Evolutionary conservation across 2,888 invertebrate species (phyloP).

Genomic region (Meliscaeva auricollis): DNA sequence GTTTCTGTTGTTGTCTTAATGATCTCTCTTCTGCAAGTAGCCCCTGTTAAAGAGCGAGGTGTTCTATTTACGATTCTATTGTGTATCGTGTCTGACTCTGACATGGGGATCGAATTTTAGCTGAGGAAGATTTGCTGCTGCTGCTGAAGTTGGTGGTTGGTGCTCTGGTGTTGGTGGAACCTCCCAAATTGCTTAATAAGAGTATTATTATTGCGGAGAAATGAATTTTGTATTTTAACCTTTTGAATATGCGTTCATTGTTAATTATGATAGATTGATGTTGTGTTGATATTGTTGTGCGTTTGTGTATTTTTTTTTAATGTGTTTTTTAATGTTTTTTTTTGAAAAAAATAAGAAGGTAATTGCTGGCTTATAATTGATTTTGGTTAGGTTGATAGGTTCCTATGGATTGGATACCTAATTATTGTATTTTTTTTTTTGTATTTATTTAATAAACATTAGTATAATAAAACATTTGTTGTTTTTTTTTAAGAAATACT

Average conservation of each 20-base stretch:
- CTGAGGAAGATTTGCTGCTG: too few relatives aligned
- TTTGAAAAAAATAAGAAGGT: neutral
- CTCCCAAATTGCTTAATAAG: slow-evolving; percentile 73
- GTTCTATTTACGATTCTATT: slow-evolving; percentile 69
- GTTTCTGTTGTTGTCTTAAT: slow-evolving; percentile 67
- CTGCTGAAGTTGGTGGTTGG: slow-evolving; percentile 35
- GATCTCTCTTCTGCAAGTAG: slow-evolving; percentile 63
- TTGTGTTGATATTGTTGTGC: slow-evolving; percentile 49
- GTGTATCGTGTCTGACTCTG: slow-evolving; percentile 37
- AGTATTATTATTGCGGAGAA: slow-evolving; percentile 65
- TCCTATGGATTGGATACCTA: neutral
- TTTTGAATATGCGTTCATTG: slow-evolving; percentile 66
- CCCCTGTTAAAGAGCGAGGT: slow-evolving; percentile 61
- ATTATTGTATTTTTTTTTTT: neutral
- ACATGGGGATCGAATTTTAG: slow-evolving; percentile 32
- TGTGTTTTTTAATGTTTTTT: neutral
- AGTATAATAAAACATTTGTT: too few relatives aligned
- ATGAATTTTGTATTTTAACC: slow-evolving; percentile 66
- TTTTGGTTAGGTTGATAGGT: slow-evolving; percentile 7
- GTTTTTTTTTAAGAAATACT: too few relatives aligned
- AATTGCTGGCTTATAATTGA: slow-evolving; percentile 10
- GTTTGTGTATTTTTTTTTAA: neutral
- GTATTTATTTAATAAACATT: too few relatives aligned
- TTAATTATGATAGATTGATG: slow-evolving; percentile 72
- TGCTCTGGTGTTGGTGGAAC: slow-evolving; percentile 12